Base-by-base conservation (phyloP, 2,797 vertebrate species). In the Ctenopoma kingsleyae region DNA sequence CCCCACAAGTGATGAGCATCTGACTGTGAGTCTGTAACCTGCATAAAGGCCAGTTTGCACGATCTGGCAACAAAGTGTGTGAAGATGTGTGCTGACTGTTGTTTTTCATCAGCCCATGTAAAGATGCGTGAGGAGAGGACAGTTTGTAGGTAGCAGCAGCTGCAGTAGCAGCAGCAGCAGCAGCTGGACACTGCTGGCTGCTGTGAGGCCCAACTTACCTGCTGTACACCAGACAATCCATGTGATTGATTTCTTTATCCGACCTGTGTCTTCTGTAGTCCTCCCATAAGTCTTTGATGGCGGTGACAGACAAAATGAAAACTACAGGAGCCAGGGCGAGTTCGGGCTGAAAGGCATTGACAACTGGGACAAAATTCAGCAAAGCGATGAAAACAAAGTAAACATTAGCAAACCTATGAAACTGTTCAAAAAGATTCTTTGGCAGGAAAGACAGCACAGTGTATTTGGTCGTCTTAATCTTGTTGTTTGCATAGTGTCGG, bases 341-440 rank as follows among this genome's bases (percentile, higher is more conserved):
- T 81, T 97, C 97, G 0, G 98, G 97, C 81, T 98, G 97, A 83
- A 99, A 99, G 8, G 98, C 97, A 13, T 96, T 98, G 74, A 99
- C 96, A 0, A 96, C 94, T 0, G 98, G 98, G 44, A 97, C 95
- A 5, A 99, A 99, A 86, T 99, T 99, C 41, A 99, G 94, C 84
- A 99, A 88, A 0, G 97, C 96, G 50, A 99, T 98, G 87, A 98
- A 96, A 8, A 99, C 98, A 16, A 99, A 99, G 93, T 99, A 99
- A 44, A 99, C 97, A 15, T 99, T 99, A 82, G 98, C 98, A 66
- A 98, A 95, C 44, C 98, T 93, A 70, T 98, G 98, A 77, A 98
- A 98, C 92, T 99, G 98, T 71, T 99, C 98, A 4, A 99, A 99
- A 10, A 99, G 96, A 81, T 99, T 99, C 91, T 99, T 99, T 63